These are phyloP conservation scores for sheep (Ovis aries) DNA, from an alignment of 2,113 vertebrate species.

Conservation along the genomic window ARS-UI_Ramb_v3.0 NC_056074.1:28876001-28876500, in stretches of 20 bases:
- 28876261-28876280: neutral
- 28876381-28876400: neutral
- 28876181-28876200: neutral
- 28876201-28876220: neutral
- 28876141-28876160: neutral
- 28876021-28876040: neutral
- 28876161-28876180: neutral
- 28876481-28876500: neutral
- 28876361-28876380: constrained; percentile 7
- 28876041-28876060: neutral
- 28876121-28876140: neutral
- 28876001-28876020: neutral
- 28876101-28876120: neutral
- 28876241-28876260: neutral
- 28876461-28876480: neutral
- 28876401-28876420: constrained; percentile 18
- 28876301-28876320: constrained; percentile 13
- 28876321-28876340: constrained; percentile 45
- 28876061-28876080: neutral
- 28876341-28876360: neutral
- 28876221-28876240: neutral
- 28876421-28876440: neutral
- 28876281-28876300: constrained; percentile 53
- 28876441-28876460: neutral
- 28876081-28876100: neutral